These are phyloP conservation scores for Calliopsis andreniformis DNA, from an alignment of 1,140 invertebrate genomes.

Conservation along the genomic window DNA sequence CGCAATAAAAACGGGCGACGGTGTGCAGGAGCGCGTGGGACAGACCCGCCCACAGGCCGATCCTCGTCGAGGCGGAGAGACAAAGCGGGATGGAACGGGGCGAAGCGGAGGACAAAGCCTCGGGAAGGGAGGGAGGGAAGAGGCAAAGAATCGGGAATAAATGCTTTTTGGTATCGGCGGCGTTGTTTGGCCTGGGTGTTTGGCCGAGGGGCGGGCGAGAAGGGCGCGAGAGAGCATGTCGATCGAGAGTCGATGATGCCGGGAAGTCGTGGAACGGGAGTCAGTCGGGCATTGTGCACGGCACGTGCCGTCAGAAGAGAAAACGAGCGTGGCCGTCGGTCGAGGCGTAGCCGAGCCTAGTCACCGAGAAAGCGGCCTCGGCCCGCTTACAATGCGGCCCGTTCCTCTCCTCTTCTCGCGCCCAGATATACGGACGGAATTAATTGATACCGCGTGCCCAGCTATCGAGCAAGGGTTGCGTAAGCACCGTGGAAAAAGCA, in stretches of 20 bases:
- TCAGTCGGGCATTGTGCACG: constrained; percentile 77
- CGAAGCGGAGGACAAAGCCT: constrained; percentile 9
- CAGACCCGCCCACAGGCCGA: constrained; percentile 75
- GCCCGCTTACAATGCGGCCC: constrained; percentile 42
- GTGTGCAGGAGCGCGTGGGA: constrained; percentile 72
- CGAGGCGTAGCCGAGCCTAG: constrained; percentile 48
- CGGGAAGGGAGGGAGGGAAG: background rate
- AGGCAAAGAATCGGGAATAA: constrained; percentile 63
- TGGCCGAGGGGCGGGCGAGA: constrained; percentile 62
- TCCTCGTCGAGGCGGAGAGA: background rate
- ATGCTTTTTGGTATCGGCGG: constrained; percentile 74
- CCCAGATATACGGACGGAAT: constrained; percentile 72
- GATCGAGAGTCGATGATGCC: constrained; percentile 79
- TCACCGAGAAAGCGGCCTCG: constrained; percentile 40
- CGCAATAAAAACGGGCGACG: constrained; percentile 75
- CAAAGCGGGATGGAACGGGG: constrained; percentile 7
- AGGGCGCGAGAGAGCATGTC: constrained; percentile 73
- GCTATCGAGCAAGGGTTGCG: constrained; percentile 74
- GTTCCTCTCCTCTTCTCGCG: constrained; percentile 18
- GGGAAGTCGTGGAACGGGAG: constrained; percentile 60
- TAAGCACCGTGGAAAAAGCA: constrained; percentile 69
- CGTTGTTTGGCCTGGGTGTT: constrained; percentile 81
- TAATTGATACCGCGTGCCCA: constrained; percentile 80
- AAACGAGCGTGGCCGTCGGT: constrained; percentile 60
- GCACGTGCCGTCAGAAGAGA: constrained; percentile 76